Conservation (phyloP, 2,888 invertebrate genomes). For the Pyrrhosoma nymphula region DNA sequence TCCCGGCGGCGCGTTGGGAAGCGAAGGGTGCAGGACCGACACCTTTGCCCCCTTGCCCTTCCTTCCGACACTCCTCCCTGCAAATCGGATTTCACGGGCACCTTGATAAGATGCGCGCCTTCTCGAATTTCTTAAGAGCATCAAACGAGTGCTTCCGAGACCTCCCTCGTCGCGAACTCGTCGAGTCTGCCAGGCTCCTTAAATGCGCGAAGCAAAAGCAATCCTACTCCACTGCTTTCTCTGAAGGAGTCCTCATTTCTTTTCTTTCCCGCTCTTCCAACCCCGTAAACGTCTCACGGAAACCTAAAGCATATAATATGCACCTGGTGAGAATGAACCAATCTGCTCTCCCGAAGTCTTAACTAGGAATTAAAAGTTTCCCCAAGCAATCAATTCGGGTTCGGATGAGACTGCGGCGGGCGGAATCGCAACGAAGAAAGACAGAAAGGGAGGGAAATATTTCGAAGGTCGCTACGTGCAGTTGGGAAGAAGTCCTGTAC, state of each 20-base stretch:
- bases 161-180: background rate
- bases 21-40: too few species aligned
- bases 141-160: background rate
- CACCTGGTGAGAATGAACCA: background rate
- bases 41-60: background rate
- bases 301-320: slow-evolving; percentile 1
- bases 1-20: background rate
- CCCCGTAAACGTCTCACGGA: background rate
- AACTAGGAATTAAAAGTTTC: background rate
- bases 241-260: background rate
- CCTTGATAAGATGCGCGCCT: slow-evolving; percentile 17
- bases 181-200: background rate
- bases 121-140: background rate
- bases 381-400: background rate
- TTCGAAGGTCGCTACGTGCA: too few species aligned
- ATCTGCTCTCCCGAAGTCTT: background rate
- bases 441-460: too few species aligned
- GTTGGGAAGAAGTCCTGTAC: too few species aligned
- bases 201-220: background rate
- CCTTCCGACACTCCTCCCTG: too few species aligned
- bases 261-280: background rate
- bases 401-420: too few species aligned
- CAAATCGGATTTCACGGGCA: slow-evolving; percentile 26
- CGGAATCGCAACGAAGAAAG: too few species aligned
- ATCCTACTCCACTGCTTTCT: background rate